Evolutionary conservation across 2,888 invertebrate genomes (phyloP).

Genomic region (Tridacna gigas): DNA sequence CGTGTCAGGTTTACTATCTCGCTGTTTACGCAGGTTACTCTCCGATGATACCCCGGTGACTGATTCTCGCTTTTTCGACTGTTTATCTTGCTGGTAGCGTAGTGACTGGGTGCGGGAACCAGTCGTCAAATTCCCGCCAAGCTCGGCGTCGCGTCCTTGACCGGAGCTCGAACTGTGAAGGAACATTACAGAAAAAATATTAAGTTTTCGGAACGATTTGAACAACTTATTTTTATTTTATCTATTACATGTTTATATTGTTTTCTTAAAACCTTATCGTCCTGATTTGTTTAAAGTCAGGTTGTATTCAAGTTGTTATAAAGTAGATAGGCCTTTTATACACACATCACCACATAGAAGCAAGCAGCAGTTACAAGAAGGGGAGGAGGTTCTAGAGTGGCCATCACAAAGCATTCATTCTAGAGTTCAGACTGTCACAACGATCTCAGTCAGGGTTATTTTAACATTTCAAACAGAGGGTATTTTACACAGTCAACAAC

Average conservation of each 20-base stretch:
- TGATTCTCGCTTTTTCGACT: slow-evolving; percentile 61
- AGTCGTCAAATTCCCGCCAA: slow-evolving; percentile 56
- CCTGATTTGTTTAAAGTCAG: too few relatives aligned
- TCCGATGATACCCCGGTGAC: slow-evolving; percentile 56
- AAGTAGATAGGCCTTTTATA: not conserved
- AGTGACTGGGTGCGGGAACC: slow-evolving; percentile 64
- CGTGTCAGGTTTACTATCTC: slow-evolving; percentile 67
- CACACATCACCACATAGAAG: not conserved
- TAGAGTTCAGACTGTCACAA: not conserved
- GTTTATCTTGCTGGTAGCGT: slow-evolving; percentile 69
- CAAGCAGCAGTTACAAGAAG: not conserved
- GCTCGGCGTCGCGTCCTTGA: slow-evolving; percentile 71
- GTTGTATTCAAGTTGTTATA: too few relatives aligned
- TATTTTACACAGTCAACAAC: not conserved
- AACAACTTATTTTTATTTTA: not conserved
- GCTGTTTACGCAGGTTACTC: slow-evolving; percentile 60
- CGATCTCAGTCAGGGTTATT: not conserved
- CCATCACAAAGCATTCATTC: not conserved
- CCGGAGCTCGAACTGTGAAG: slow-evolving; percentile 74
- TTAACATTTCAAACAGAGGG: not conserved
- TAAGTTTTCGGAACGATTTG: not conserved
- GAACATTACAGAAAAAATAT: slow-evolving; percentile 57
- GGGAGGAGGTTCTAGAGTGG: not conserved
- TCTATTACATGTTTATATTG: too few relatives aligned
- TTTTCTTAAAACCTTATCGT: too few relatives aligned